These are phyloP conservation scores for Coccyzus lansbergi DNA, from an alignment of 2,797 vertebrate genomes.

Conservation along the genomic window DNA sequence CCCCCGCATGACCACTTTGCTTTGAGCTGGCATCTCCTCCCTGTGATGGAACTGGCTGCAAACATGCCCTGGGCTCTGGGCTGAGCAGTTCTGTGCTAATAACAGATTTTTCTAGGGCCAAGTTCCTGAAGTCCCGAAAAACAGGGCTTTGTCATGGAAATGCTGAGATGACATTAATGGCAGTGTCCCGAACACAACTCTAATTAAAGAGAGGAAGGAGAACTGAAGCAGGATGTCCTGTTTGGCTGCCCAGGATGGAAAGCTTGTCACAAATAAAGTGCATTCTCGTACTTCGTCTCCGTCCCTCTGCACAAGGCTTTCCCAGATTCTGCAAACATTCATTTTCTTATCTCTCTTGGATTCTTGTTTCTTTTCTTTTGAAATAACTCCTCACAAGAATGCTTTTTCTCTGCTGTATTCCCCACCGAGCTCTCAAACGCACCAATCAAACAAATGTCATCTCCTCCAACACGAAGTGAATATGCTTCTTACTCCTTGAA, in stretches of 20 bases:
- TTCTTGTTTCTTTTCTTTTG: constrained; percentile 37
- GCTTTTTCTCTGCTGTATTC: background rate
- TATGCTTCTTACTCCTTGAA: background rate
- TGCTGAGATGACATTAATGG: constrained; percentile 63
- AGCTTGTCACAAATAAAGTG: constrained; percentile 72
- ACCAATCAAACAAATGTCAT: background rate
- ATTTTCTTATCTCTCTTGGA: constrained; percentile 53
- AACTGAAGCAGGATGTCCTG: constrained; percentile 83
- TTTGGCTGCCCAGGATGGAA: constrained; percentile 79
- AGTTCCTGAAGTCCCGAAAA: constrained; percentile 34
- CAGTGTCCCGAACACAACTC: constrained; percentile 34
- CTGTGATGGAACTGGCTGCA: background rate
- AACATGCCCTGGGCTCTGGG: background rate
- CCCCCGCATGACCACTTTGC: rapidly evolving
- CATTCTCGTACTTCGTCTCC: constrained; percentile 40
- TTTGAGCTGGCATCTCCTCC: background rate
- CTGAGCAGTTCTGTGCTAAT: background rate
- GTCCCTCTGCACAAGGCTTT: constrained; percentile 23
- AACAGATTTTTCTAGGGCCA: constrained; percentile 4
- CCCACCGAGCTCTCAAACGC: background rate
- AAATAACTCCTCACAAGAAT: background rate
- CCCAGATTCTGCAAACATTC: constrained; percentile 40
- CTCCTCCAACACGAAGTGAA: background rate
- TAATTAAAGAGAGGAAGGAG: constrained; percentile 74
- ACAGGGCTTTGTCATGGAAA: constrained; percentile 63